Evolutionary conservation across 2,888 invertebrate genomes (phyloP).

Genomic region (Eilema caniola): DNA sequence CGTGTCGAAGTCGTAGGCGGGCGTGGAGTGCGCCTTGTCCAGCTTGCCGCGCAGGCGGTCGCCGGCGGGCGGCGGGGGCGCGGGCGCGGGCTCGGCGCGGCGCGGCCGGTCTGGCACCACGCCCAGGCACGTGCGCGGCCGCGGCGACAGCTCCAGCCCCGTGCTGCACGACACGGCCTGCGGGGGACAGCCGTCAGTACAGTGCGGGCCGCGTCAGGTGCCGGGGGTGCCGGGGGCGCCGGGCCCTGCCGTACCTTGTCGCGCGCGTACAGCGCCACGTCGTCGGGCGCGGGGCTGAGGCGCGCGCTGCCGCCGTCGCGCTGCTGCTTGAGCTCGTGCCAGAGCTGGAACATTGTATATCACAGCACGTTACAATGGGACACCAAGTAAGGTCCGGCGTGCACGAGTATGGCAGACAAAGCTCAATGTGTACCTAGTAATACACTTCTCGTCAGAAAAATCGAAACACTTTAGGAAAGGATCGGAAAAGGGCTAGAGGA

Average conservation of each 20-base stretch:
- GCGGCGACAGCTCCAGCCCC: constrained; percentile 89
- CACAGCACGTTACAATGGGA: too few relatives aligned
- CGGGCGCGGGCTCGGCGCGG: constrained; percentile 37
- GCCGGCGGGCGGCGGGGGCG: constrained; percentile 71
- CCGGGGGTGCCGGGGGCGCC: too few relatives aligned
- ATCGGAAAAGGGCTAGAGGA: too few relatives aligned
- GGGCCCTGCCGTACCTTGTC: constrained; percentile 85
- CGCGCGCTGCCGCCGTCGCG: constrained; percentile 64
- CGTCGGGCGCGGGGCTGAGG: constrained; percentile 71
- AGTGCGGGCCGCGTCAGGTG: too few relatives aligned
- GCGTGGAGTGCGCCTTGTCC: constrained; percentile 94
- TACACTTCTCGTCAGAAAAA: too few relatives aligned
- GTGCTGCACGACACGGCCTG: constrained; percentile 92
- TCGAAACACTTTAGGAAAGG: too few relatives aligned
- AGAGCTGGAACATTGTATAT: constrained; percentile 88
- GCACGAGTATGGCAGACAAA: too few relatives aligned
- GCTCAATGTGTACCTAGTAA: too few relatives aligned
- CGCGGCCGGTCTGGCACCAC: constrained; percentile 62
- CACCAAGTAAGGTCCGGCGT: too few relatives aligned
- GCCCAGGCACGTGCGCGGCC: constrained; percentile 90
- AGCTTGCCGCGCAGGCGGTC: constrained; percentile 76
- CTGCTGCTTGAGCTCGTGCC: constrained; percentile 88
- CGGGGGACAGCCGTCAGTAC: background rate
- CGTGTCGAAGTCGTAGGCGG: constrained; percentile 90
- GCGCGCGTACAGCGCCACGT: constrained; percentile 87